These are phyloP conservation scores for Cyprinella venusta DNA, from an alignment of 2,797 vertebrate genomes.

Conservation along the genomic window DNA sequence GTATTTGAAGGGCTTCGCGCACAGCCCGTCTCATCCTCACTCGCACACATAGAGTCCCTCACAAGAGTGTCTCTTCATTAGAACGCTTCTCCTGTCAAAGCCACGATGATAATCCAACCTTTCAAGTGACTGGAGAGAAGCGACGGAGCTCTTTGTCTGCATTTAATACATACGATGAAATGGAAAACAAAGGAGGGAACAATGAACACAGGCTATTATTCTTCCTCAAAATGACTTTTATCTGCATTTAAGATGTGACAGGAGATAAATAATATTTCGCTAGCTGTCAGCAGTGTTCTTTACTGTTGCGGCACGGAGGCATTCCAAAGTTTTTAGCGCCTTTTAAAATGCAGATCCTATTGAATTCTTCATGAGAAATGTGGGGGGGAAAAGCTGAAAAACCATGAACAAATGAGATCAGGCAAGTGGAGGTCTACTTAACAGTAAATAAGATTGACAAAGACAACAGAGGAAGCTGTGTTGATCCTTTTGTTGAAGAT, in stretches of 20 bases:
- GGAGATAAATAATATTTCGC: slow-evolving; percentile 49
- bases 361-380: slow-evolving; percentile 57
- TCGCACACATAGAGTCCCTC: slow-evolving; percentile 20
- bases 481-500: slow-evolving; percentile 47
- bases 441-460: slow-evolving; percentile 54
- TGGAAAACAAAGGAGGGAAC: slow-evolving; percentile 51
- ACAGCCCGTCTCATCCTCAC: slow-evolving; percentile 6
- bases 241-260: slow-evolving; percentile 59
- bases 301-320: slow-evolving; percentile 31
- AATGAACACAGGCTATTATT: slow-evolving; percentile 55
- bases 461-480: slow-evolving; percentile 46
- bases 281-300: slow-evolving; percentile 44
- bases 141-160: slow-evolving; percentile 37
- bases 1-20: slow-evolving; percentile 44
- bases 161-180: slow-evolving; percentile 38
- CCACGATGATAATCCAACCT: slow-evolving; percentile 37
- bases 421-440: slow-evolving; percentile 42
- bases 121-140: slow-evolving; percentile 50
- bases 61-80: slow-evolving; percentile 54
- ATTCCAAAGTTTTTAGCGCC: slow-evolving; percentile 36
- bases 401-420: slow-evolving; percentile 27
- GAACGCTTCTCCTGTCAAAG: slow-evolving; percentile 50
- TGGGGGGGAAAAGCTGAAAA: slow-evolving; percentile 7
- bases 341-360: slow-evolving; percentile 41
- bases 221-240: slow-evolving; percentile 52